phyloP scores from a whole-genome alignment of 1,140 invertebrate genomes.

The Drosophila repleta region DNA sequence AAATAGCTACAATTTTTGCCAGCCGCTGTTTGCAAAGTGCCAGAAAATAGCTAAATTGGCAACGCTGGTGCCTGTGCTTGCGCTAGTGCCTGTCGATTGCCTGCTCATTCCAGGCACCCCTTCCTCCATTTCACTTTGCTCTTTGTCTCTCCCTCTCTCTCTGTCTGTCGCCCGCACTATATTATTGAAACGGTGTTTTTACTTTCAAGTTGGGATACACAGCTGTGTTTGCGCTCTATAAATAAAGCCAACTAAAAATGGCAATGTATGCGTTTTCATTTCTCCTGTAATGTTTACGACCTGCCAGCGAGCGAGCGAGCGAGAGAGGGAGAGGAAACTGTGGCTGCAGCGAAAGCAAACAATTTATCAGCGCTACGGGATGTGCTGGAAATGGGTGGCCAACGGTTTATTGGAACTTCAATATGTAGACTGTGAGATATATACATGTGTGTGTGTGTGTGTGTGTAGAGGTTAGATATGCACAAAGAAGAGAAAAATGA shows the following conservation, averaged over 20 bases:
- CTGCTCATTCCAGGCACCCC: constrained; percentile 6
- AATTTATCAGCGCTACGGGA: constrained; percentile 31
- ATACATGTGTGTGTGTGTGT: neutral
- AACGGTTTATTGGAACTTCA: neutral
- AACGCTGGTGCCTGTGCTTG: neutral
- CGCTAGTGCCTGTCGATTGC: neutral
- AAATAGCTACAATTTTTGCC: too few relatives aligned
- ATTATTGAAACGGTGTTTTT: constrained; percentile 50
- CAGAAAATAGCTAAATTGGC: too few relatives aligned
- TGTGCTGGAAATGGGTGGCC: constrained; percentile 11
- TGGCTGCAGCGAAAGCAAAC: constrained; percentile 31
- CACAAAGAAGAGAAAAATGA: constrained; percentile 17
- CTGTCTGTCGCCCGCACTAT: constrained; percentile 24
- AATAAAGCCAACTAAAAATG: constrained; percentile 74
- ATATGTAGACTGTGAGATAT: neutral
- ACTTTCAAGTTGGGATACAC: constrained; percentile 49
- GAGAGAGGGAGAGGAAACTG: constrained; percentile 11
- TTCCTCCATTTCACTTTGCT: neutral
- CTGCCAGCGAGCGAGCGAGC: neutral
- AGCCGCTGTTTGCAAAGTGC: too few relatives aligned
- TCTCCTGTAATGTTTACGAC: constrained; percentile 34
- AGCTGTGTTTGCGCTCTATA: constrained; percentile 77
- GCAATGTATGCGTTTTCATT: constrained; percentile 54
- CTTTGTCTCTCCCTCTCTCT: neutral
- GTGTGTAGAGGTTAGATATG: constrained; percentile 1